These are phyloP conservation scores for Vireo griseus DNA, from an alignment of 2,797 vertebrate species.

Conservation along the genomic window DNA sequence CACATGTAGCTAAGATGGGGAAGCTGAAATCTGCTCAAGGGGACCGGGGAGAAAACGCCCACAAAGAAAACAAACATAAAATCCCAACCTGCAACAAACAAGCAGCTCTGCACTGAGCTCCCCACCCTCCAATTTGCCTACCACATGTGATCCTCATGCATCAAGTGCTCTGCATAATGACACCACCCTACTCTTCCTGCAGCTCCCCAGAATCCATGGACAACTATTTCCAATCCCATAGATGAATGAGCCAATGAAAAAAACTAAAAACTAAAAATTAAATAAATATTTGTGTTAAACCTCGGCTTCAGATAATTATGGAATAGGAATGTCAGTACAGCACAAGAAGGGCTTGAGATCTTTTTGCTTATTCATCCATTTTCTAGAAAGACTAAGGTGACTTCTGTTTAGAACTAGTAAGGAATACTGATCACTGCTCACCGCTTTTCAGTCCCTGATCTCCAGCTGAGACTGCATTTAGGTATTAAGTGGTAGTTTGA, in stretches of 20 bases:
- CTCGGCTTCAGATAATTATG: background rate
- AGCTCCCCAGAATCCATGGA: background rate
- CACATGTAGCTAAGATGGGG: background rate
- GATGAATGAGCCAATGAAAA: background rate
- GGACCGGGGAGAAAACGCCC: background rate
- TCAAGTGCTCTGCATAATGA: background rate
- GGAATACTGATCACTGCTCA: background rate
- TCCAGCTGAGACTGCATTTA: background rate
- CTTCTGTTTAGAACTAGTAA: background rate
- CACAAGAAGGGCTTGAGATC: background rate
- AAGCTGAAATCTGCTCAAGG: constrained; percentile 35
- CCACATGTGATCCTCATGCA: background rate
- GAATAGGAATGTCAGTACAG: background rate
- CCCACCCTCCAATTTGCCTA: background rate
- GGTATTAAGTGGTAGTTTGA: background rate
- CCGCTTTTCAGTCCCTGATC: background rate
- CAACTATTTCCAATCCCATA: background rate
- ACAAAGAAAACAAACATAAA: constrained; percentile 43
- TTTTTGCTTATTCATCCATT: constrained; percentile 14
- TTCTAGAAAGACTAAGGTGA: background rate
- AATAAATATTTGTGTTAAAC: background rate
- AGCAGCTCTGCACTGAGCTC: background rate
- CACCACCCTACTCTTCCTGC: background rate
- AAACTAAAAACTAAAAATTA: background rate
- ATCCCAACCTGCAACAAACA: constrained; percentile 19